Conservation (phyloP, 2,113 vertebrate species). For the Vimba vimba region DNA sequence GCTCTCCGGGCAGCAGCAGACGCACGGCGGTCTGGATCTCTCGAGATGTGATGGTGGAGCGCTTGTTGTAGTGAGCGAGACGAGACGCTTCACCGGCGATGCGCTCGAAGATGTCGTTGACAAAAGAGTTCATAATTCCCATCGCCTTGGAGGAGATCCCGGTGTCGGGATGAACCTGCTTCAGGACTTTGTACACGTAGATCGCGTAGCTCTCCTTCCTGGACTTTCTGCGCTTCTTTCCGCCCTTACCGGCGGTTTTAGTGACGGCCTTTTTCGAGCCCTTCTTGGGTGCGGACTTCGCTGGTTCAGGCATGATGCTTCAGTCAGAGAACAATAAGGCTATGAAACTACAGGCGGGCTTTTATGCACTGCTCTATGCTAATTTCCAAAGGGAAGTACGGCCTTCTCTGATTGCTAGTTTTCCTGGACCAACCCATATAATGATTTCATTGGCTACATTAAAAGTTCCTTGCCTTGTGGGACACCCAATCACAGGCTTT, state of each 20-base stretch:
- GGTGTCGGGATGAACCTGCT: conserved; percentile 73
- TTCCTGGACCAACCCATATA: not conserved
- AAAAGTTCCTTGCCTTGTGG: not conserved
- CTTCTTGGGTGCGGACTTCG: conserved; percentile 44
- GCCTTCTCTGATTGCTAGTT: not conserved
- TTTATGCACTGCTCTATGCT: not conserved
- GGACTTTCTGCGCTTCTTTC: not conserved
- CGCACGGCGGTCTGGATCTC: conserved; percentile 87
- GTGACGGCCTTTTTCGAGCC: conserved; percentile 50
- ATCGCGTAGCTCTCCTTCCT: too few species aligned
- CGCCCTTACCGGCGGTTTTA: conserved; percentile 36
- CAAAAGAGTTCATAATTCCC: conserved; percentile 72
- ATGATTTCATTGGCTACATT: not conserved
- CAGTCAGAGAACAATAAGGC: accelerated
- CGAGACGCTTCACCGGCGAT: conserved; percentile 63
- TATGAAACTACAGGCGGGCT: not conserved
- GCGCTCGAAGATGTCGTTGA: conserved; percentile 71
- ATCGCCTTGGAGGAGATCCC: conserved; percentile 81
- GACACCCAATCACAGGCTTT: not conserved
- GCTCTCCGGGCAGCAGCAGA: conserved; percentile 65
- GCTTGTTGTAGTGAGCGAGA: conserved; percentile 73
- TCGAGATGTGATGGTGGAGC: conserved; percentile 74
- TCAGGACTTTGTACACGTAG: too few species aligned
- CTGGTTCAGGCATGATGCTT: conserved; percentile 23
- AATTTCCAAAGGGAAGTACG: not conserved